Evolutionary conservation across 1,140 invertebrate genomes (phyloP), one percentile per base, ranked within the genome.

Genomic region (Acyrthosiphon pisum): DNA sequence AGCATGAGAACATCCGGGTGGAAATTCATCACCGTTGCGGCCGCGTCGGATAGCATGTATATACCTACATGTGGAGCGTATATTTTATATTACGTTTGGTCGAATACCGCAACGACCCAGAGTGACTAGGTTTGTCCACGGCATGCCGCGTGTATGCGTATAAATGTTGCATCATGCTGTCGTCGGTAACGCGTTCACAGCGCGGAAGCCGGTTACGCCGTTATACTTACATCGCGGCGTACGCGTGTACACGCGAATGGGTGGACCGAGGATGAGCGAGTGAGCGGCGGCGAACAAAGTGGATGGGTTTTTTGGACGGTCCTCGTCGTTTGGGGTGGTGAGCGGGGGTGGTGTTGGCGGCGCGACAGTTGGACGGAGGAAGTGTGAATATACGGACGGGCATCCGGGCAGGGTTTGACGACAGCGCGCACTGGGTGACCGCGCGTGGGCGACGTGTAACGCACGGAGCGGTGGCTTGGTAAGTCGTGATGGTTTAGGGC

Each of bases 401-500:
- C 44, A 35, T 76, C 60, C 94, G 94, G 94, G 94, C 93, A 86
- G 91, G 94, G 94, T 94, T 94, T 90, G 89, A 90, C 89, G 89
- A 90, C 89, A 68, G 89, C 44, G 53, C 56, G 89, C 35, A 41
- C 56, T n/a, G 53, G 89, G 89, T 44, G 89, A 68, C 56, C 89
- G 89, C 41, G 53, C 89, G 89, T 56, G 37, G 88, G 50, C 88
- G 88, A 89, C 48, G 87, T 89, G 48, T 89, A 89, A 23, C 48
- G 87, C 30, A 94, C 95, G 95, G 94, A 26, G 26, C 1, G 41
- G 84, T 76, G 60, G 60, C 60, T 95, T 95, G 94, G 95, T 94
- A 95, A 95, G 94, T 76, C 60, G 95, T 95, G 94, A 95, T 95
- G 94, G 95, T 53, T 53, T 20, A 56, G 50, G 1, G 30, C n/a